These are phyloP conservation scores for Zaprionus davidi DNA, from an alignment of 1,140 invertebrate species.

Conservation along the genomic window DNA sequence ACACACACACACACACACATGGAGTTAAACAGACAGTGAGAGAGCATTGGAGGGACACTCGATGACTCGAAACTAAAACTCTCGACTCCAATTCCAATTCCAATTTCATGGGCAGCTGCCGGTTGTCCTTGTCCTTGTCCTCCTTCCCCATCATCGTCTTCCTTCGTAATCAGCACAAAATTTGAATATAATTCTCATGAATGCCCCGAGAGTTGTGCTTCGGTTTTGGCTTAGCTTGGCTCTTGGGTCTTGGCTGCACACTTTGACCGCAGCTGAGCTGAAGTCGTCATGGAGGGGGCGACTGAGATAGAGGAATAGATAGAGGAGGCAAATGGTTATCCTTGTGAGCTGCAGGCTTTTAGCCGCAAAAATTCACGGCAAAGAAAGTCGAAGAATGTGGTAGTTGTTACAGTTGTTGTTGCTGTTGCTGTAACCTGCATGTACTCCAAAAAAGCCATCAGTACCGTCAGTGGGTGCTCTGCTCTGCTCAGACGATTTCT, in stretches of 20 bases:
- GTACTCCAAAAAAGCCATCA: conserved; percentile 26
- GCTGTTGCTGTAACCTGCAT: conserved; percentile 39
- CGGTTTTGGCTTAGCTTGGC: conserved; percentile 5
- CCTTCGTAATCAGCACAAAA: conserved; percentile 62
- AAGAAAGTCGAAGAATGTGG: conserved; percentile 31
- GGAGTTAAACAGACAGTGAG: neutral
- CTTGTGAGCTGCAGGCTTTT: conserved; percentile 44
- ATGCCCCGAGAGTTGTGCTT: conserved; percentile 47
- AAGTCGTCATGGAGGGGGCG: neutral
- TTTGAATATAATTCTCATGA: conserved; percentile 76
- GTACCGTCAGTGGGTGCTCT: neutral
- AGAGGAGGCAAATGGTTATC: neutral
- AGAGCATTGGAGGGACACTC: conserved; percentile 17
- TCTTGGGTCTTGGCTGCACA: conserved; percentile 25
- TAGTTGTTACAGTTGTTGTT: conserved; percentile 26
- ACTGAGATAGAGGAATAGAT: neutral
- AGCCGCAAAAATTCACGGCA: conserved; percentile 58
- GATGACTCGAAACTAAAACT: conserved; percentile 41
- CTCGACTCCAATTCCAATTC: conserved; percentile 43
- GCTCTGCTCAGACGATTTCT: conserved; percentile 30
- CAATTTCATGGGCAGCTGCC: conserved; percentile 43
- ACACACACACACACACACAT: neutral
- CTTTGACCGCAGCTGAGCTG: conserved; percentile 51
- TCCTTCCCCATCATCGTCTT: neutral
- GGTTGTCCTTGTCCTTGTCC: conserved; percentile 21